Percentiles rank a stretch among this genome's conserved stretches.
Evolutionary conservation across 2,113 vertebrate genomes (phyloP).

Genomic region (Ammodramus savannarum): DNA sequence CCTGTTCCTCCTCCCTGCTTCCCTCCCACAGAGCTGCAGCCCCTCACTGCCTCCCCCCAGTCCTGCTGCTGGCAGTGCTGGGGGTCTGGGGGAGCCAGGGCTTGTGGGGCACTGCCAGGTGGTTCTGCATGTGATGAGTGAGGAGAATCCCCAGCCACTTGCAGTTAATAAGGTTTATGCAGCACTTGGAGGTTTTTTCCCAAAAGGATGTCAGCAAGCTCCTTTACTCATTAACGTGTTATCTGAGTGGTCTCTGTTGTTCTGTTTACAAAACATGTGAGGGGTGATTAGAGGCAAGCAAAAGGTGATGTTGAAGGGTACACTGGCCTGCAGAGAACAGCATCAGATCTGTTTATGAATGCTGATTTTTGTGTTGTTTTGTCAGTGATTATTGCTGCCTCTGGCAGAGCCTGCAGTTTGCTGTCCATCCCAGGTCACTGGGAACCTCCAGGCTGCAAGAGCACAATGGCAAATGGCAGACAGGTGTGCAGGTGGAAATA

Average conservation of each 20-base stretch:
- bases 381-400: background rate
- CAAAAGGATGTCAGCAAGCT: background rate
- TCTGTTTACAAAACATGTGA: background rate
- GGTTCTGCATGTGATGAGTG: rapidly evolving
- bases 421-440: background rate
- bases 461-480: background rate
- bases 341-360: background rate
- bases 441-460: background rate
- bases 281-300: background rate
- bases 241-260: background rate
- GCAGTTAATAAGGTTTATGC: background rate
- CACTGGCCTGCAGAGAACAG: background rate
- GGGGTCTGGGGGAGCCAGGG: rapidly evolving
- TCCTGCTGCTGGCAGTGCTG: background rate
- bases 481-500: background rate
- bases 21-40: background rate
- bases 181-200: background rate
- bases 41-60: rapidly evolving
- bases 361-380: background rate
- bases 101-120: background rate
- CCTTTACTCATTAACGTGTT: background rate
- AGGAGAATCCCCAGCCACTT: background rate
- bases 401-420: background rate
- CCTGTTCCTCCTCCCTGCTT: background rate
- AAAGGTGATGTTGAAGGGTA: background rate